Percentiles rank a stretch among this genome's conserved stretches.
Evolutionary conservation across 2,888 invertebrate species (phyloP).

Genomic region (Prosapia bicincta): DNA sequence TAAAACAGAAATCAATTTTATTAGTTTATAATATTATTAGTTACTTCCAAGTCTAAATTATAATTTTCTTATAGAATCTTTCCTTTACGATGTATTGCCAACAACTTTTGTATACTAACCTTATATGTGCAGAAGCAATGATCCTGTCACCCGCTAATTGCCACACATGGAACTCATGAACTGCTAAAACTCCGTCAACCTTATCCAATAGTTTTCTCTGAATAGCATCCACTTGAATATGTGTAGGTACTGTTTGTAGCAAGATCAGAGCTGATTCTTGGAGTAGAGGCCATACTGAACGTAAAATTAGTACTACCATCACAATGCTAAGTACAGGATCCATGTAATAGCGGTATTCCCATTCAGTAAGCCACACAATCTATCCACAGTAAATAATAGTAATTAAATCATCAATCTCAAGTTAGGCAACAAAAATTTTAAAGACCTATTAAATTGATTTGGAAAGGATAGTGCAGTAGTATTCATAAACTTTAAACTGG

Average conservation of each 20-base stretch:
- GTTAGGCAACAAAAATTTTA: too few relatives aligned
- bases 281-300: slow-evolving; percentile 88
- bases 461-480: too few relatives aligned
- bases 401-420: too few relatives aligned
- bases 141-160: slow-evolving; percentile 95
- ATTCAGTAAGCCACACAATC: slow-evolving; percentile 52
- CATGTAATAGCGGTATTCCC: slow-evolving; percentile 68
- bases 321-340: slow-evolving; percentile 93
- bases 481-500: too few relatives aligned
- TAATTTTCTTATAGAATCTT: too few relatives aligned
- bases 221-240: slow-evolving; percentile 86
- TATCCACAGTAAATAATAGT: slow-evolving; percentile 33
- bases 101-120: slow-evolving; percentile 58
- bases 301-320: slow-evolving; percentile 79
- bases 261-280: slow-evolving; percentile 93
- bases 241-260: slow-evolving; percentile 97
- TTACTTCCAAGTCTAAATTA: too few relatives aligned
- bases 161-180: slow-evolving; percentile 99
- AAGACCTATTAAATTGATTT: too few relatives aligned
- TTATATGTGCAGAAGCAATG: slow-evolving; percentile 95
- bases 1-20: too few relatives aligned
- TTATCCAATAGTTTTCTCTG: slow-evolving; percentile 81
- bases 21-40: too few relatives aligned
- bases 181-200: slow-evolving; percentile 91
- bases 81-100: too few relatives aligned